These are phyloP conservation scores for Toxostoma redivivum DNA, from an alignment of 2,113 vertebrate genomes.

Conservation along the genomic window DNA sequence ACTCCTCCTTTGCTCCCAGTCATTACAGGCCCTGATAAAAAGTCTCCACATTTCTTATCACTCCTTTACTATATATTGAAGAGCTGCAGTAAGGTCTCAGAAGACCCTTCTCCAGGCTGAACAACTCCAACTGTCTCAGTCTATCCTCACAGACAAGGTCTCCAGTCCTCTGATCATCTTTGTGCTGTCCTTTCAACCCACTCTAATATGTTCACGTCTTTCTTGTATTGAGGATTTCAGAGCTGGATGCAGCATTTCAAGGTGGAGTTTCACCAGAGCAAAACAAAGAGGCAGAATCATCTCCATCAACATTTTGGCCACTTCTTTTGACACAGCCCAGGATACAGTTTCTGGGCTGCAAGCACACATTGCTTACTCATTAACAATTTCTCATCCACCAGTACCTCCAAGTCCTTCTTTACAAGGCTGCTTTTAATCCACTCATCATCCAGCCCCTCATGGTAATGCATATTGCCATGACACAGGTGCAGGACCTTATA, in stretches of 20 bases:
- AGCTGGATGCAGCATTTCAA: not conserved
- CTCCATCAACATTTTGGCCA: not conserved
- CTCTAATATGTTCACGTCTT: not conserved
- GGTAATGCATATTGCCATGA: not conserved
- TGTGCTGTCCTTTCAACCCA: accelerated
- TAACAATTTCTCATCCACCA: not conserved
- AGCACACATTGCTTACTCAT: not conserved
- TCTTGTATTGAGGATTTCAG: not conserved
- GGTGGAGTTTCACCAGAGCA: not conserved
- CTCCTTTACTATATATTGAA: not conserved
- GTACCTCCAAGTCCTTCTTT: not conserved
- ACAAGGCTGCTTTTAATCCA: not conserved
- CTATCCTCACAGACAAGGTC: not conserved
- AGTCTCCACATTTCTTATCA: not conserved
- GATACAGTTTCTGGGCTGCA: not conserved
- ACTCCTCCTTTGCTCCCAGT: not conserved
- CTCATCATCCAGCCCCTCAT: not conserved
- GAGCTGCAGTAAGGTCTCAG: not conserved
- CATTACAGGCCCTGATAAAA: not conserved
- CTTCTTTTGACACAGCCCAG: not conserved
- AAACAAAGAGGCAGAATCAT: not conserved
- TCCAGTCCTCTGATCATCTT: not conserved
- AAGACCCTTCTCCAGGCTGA: not conserved
- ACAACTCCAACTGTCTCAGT: not conserved
- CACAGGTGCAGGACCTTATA: not conserved